Conservation (phyloP, 2,113 vertebrate species). For the Oostethus manadensis region DNA sequence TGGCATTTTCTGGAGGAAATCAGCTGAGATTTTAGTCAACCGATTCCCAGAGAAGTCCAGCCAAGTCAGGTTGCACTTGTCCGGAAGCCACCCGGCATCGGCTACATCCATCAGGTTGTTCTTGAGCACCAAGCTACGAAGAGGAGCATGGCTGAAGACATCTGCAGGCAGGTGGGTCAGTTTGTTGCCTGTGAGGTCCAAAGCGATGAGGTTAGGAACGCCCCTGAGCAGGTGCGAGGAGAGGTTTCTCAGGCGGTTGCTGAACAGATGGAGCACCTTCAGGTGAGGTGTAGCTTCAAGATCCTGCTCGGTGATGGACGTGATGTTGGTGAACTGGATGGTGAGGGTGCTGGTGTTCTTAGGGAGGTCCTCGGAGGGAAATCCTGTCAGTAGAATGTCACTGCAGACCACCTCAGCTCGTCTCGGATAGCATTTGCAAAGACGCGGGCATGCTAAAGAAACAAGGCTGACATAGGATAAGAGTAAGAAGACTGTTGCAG, state of each 20-base stretch:
- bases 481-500: conserved; percentile 28
- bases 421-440: conserved; percentile 63
- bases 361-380: conserved; percentile 59
- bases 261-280: conserved; percentile 76
- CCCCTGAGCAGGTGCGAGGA: conserved; percentile 61
- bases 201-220: conserved; percentile 56
- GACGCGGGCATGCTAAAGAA: conserved; percentile 48
- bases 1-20: conserved; percentile 55
- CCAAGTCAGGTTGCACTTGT: conserved; percentile 59
- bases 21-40: conserved; percentile 43
- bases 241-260: conserved; percentile 70
- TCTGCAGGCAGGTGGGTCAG: conserved; percentile 56
- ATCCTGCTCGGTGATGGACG: conserved; percentile 43
- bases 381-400: conserved; percentile 53
- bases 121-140: conserved; percentile 74
- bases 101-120: conserved; percentile 63
- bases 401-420: conserved; percentile 69
- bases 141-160: conserved; percentile 58
- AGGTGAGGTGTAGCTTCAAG: conserved; percentile 64
- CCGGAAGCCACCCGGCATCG: conserved; percentile 56
- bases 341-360: conserved; percentile 61
- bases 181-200: conserved; percentile 79
- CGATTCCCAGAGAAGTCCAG: conserved; percentile 75
- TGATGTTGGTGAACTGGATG: conserved; percentile 79
- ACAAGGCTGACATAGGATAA: conserved; percentile 42